Conservation (phyloP, 2,113 vertebrate genomes). For the Poeciliopsis prolifica region DNA sequence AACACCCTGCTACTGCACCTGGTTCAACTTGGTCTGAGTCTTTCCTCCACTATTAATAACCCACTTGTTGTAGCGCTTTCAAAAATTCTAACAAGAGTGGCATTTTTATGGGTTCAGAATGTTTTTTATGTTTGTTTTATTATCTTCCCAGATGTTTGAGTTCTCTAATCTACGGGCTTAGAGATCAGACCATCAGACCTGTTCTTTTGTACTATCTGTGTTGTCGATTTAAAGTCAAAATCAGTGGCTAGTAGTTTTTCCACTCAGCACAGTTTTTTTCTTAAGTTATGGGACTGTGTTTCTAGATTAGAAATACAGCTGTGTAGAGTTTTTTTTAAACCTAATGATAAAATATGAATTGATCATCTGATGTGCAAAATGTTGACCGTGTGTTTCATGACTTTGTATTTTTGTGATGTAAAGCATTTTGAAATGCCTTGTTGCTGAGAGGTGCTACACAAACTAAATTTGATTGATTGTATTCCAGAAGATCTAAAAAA, state of each 20-base stretch:
- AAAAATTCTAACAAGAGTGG: background rate
- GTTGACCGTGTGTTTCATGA: too few relatives aligned
- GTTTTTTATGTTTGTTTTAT: conserved; percentile 49
- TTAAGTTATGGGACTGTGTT: too few relatives aligned
- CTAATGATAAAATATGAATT: too few relatives aligned
- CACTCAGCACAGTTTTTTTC: too few relatives aligned
- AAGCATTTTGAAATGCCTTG: too few relatives aligned
- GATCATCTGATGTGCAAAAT: too few relatives aligned
- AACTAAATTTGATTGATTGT: too few relatives aligned
- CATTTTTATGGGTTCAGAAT: conserved; percentile 18
- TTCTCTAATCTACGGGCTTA: conserved; percentile 9
- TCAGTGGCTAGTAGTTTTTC: background rate
- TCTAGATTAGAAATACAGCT: too few relatives aligned
- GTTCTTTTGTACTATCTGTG: conserved; percentile 30
- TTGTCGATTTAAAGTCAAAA: background rate
- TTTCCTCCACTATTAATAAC: conserved; percentile 41
- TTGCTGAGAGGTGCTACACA: too few relatives aligned
- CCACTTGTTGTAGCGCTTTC: conserved; percentile 36
- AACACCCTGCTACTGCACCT: conserved; percentile 69
- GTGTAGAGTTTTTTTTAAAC: too few relatives aligned
- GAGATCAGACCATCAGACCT: conserved; percentile 51
- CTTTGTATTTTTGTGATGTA: too few relatives aligned
- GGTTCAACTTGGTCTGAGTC: conserved; percentile 63
- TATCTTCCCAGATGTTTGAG: conserved; percentile 56
- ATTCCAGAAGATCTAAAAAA: too few relatives aligned